Conservation (phyloP, 1,140 invertebrate species). For the Apis dorsata region DNA sequence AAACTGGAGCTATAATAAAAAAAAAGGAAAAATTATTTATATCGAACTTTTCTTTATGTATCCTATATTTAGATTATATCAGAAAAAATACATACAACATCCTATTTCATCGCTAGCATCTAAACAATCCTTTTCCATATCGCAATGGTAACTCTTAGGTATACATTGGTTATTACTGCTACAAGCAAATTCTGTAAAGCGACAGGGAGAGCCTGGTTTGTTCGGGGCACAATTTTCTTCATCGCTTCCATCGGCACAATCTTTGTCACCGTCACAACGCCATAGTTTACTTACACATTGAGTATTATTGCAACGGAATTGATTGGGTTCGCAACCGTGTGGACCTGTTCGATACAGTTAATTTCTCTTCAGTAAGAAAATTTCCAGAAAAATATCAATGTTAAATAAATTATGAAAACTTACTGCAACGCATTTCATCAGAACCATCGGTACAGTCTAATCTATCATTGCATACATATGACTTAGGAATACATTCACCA, state of each 20-base stretch:
- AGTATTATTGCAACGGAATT: slow-evolving; percentile 93
- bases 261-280: slow-evolving; percentile 95
- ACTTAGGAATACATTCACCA: slow-evolving; percentile 93
- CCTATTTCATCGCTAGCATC: slow-evolving; percentile 96
- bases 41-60: background rate
- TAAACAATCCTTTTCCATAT: slow-evolving; percentile 91
- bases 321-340: slow-evolving; percentile 94
- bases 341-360: slow-evolving; percentile 69
- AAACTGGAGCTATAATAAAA: slow-evolving; percentile 80
- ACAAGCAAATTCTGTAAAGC: slow-evolving; percentile 92
- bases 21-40: background rate
- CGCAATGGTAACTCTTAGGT: slow-evolving; percentile 96
- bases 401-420: slow-evolving; percentile 71
- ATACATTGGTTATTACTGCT: slow-evolving; percentile 90
- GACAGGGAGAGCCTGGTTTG: slow-evolving; percentile 85
- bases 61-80: background rate
- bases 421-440: slow-evolving; percentile 94
- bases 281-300: slow-evolving; percentile 95
- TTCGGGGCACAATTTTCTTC: slow-evolving; percentile 84
- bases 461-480: slow-evolving; percentile 90
- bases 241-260: slow-evolving; percentile 95
- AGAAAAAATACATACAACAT: slow-evolving; percentile 86
- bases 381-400: too few relatives aligned
- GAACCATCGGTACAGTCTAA: slow-evolving; percentile 92
- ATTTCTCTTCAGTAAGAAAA: background rate